phyloP scores from a whole-genome alignment of 2,113 vertebrate species.

The Lepus americanus region DNA sequence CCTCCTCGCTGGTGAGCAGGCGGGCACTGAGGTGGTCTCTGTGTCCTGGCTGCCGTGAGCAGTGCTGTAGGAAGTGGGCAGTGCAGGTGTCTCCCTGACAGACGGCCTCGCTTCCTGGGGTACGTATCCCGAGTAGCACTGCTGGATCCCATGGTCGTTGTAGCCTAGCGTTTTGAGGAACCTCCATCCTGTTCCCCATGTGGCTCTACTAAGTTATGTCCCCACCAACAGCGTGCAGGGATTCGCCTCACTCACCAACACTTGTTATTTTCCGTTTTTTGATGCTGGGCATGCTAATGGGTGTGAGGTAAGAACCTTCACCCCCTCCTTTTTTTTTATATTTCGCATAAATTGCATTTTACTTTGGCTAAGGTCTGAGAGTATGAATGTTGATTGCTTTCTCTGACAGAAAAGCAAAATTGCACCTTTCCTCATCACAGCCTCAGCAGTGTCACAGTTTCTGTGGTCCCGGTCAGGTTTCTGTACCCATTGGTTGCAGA shows the following conservation, averaged over 20 bases:
- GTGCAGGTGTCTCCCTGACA: no score
- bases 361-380: neutral
- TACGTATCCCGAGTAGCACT: neutral
- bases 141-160: neutral
- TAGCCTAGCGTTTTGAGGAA: neutral
- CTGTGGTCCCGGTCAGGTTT: neutral
- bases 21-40: no score
- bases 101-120: no score
- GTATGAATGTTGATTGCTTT: neutral
- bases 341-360: neutral
- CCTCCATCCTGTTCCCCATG: neutral
- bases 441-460: neutral
- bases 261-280: neutral
- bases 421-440: neutral
- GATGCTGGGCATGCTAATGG: neutral
- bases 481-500: neutral
- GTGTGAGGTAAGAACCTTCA: neutral
- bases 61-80: no score
- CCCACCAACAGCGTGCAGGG: neutral
- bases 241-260: neutral
- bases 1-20: no score
- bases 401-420: neutral
- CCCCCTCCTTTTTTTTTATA: neutral
- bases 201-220: neutral
- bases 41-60: no score